These are phyloP conservation scores for Macrostomum lignano DNA, from an alignment of 1,140 invertebrate species.

Conservation along the genomic window DNA sequence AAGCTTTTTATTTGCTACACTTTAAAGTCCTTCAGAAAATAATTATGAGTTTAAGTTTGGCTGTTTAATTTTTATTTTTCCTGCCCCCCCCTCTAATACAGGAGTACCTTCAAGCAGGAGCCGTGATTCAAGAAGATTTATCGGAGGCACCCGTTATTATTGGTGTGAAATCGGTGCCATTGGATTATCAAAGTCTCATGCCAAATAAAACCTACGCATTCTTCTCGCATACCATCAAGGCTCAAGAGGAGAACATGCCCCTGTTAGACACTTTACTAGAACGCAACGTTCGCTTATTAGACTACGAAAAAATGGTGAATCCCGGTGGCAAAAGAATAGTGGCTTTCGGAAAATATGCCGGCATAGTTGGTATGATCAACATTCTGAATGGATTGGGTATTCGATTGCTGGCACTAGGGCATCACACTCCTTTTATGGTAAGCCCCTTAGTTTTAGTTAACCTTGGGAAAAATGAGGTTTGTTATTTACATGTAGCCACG, in stretches of 20 bases:
- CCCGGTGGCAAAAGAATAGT: slow-evolving; percentile 59
- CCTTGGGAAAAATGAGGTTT: no score
- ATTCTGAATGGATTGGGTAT: slow-evolving; percentile 83
- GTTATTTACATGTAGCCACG: no score
- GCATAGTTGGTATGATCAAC: slow-evolving; percentile 91
- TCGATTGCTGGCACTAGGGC: slow-evolving; percentile 64
- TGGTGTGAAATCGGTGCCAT: slow-evolving; percentile 82
- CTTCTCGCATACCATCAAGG: slow-evolving; percentile 97
- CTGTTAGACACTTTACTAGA: slow-evolving; percentile 75
- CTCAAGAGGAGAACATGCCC: slow-evolving; percentile 87
- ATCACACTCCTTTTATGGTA: slow-evolving; percentile 96
- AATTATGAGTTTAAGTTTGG: no score
- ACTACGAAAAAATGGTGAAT: slow-evolving; percentile 86
- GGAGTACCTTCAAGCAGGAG: slow-evolving; percentile 59
- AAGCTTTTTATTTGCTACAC: no score
- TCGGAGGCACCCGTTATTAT: slow-evolving; percentile 76
- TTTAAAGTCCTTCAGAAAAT: no score
- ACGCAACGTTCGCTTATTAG: slow-evolving; percentile 75
- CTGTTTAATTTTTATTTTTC: no score
- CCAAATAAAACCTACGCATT: slow-evolving; percentile 89
- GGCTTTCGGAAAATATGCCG: slow-evolving; percentile 93
- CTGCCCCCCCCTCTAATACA: no score
- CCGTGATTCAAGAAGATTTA: slow-evolving; percentile 74
- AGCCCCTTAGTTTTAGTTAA: no score
- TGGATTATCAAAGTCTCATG: slow-evolving; percentile 46